Evolutionary conservation across 2,888 invertebrate genomes (phyloP), one percentile per base, ranked within the genome.

Genomic region (Drosophila anomalata): DNA sequence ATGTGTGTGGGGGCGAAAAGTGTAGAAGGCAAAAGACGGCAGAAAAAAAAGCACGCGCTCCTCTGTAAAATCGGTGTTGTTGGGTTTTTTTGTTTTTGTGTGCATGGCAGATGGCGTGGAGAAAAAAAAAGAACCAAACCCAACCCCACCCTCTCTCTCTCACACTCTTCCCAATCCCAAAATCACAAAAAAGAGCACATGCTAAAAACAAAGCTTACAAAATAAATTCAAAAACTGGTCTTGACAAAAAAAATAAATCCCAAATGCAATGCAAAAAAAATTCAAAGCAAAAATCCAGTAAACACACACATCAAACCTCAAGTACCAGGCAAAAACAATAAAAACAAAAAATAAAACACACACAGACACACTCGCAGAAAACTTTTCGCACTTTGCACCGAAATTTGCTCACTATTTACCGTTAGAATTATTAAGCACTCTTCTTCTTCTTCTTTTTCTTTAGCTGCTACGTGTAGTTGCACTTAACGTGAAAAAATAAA

Each of bases 1-100:
- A 31, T 66, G 42, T 52, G 29, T 39, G 33, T 54, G 68, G 55
- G 80, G 75, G 78, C 75, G 68, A 63, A 55, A 59, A 54, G 62
- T 51, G 78, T 69, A 71, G 62, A 53, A 41, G 42, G 51, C 26
- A 29, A 41, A 47, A 69, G 52, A 69, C 57, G n/a, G 56, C 33
- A 52, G 53, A 79, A 67, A 71, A 67, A 71, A 81, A 85, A 82
- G 86, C 86, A 85, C 86, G 83, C 86, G 86, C 79, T 71, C 50
- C 61, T 56, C 48, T 68, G 67, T 47, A 72, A 75, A 77, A 74
- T 77, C 51, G 42, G 41, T 42, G 41, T 58, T 41, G 22, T 58
- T 65, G n/a, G n/a, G 29, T 65, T 71, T 77, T 70, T 77, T 66
- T 36, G 47, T 61, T 68, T 77, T 73, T 81, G 80, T 75, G 77